Percentiles rank a stretch among this genome's conserved stretches.
Conservation (phyloP, 2,113 vertebrate genomes). For the Puffinus mauretanicus region DNA sequence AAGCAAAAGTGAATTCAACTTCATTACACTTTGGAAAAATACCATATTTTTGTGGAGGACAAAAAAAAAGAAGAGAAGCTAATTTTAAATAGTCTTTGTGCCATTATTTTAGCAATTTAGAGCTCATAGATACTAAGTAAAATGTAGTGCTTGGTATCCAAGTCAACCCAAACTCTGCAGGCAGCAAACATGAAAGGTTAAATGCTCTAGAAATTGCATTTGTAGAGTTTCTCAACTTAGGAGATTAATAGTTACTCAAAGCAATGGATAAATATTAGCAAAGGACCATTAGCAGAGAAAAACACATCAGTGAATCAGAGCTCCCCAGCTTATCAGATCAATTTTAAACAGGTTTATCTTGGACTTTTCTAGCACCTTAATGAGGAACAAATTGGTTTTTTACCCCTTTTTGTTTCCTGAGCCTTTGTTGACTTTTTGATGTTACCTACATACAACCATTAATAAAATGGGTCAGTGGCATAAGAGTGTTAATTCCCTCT, state of each 20-base stretch:
- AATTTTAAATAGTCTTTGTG: constrained; percentile 53
- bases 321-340: constrained; percentile 74
- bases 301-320: constrained; percentile 70
- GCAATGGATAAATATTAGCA: constrained; percentile 77
- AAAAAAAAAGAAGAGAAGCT: constrained; percentile 1
- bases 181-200: constrained; percentile 69
- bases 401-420: constrained; percentile 49
- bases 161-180: constrained; percentile 59
- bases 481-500: constrained; percentile 54
- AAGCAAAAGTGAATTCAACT: constrained; percentile 63
- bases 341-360: constrained; percentile 79
- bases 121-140: constrained; percentile 44
- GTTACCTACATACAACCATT: constrained; percentile 51
- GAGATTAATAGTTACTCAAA: constrained; percentile 77
- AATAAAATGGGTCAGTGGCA: constrained; percentile 66
- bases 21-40: constrained; percentile 41
- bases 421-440: constrained; percentile 68
- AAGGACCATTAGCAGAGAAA: constrained; percentile 72
- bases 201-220: constrained; percentile 71
- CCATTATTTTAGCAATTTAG: constrained; percentile 48
- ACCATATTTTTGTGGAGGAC: not conserved
- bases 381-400: constrained; percentile 69
- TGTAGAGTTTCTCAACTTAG: constrained; percentile 68
- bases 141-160: constrained; percentile 41
- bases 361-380: constrained; percentile 72